Percentiles rank a stretch among this genome's conserved stretches.
phyloP scores from a whole-genome alignment of 2,797 vertebrate genomes.

The Hippoglossus hippoglossus region DNA sequence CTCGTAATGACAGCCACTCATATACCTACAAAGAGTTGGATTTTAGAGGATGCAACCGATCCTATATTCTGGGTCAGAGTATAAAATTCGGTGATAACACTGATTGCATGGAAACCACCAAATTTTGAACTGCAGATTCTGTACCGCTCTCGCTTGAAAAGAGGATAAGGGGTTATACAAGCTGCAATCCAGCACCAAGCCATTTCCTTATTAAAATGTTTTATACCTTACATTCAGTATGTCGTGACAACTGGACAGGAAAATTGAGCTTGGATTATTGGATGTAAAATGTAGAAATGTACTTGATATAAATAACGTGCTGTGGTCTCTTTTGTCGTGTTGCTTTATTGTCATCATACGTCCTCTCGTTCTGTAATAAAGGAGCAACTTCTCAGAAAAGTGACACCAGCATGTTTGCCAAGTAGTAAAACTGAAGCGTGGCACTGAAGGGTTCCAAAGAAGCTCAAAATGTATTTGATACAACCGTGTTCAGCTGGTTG shows the following conservation, averaged over 20 bases:
- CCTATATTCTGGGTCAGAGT: slow-evolving; percentile 77
- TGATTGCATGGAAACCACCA: slow-evolving; percentile 65
- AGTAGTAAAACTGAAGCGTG: slow-evolving; percentile 41
- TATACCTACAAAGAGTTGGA: slow-evolving; percentile 47
- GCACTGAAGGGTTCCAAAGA: slow-evolving; percentile 23
- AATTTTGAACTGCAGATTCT: slow-evolving; percentile 54
- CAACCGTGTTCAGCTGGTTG: not conserved
- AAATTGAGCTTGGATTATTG: not conserved
- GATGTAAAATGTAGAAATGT: not conserved
- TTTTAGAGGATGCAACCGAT: slow-evolving; percentile 64
- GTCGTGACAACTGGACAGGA: slow-evolving; percentile 5
- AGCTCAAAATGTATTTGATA: slow-evolving; percentile 32
- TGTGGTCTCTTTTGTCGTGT: slow-evolving; percentile 20
- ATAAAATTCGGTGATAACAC: slow-evolving; percentile 74
- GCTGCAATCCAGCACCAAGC: not conserved
- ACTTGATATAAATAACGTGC: not conserved
- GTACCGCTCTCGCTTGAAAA: slow-evolving; percentile 20
- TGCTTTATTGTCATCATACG: slow-evolving; percentile 36
- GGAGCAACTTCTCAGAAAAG: slow-evolving; percentile 25
- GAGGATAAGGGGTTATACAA: slow-evolving; percentile 18
- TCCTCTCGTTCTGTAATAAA: slow-evolving; percentile 44
- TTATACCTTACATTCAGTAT: slow-evolving; percentile 5
- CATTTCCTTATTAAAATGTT: slow-evolving; percentile 11
- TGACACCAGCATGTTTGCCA: slow-evolving; percentile 32
- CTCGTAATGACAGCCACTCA: slow-evolving; percentile 53